Evolutionary conservation across 2,888 invertebrate genomes (phyloP).

Genomic region (Phlogophora meticulosa): DNA sequence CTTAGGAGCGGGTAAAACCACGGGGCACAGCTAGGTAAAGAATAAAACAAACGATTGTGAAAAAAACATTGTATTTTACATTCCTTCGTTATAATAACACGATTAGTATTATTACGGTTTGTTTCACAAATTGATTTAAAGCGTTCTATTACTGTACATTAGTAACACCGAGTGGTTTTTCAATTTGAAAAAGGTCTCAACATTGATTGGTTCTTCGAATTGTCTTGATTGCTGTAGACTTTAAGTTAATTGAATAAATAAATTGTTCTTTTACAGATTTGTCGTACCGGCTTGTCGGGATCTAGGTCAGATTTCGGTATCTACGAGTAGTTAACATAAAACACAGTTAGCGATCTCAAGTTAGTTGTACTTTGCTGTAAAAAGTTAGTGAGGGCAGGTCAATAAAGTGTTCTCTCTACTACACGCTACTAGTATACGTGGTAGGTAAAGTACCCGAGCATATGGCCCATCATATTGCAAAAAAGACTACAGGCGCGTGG

Average conservation of each 20-base stretch:
- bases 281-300: not conserved
- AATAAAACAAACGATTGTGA: not conserved
- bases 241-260: slow-evolving; percentile 24
- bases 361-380: not conserved
- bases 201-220: slow-evolving; percentile 40
- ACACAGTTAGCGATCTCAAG: no score
- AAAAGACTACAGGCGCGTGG: not conserved
- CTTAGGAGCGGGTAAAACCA: no score
- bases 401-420: not conserved
- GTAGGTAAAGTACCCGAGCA: no score
- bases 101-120: slow-evolving; percentile 30
- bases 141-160: slow-evolving; percentile 26
- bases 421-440: not conserved
- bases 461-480: not conserved
- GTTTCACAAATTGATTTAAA: slow-evolving; percentile 26
- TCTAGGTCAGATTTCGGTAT: not conserved
- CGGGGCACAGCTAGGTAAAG: not conserved
- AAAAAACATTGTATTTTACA: not conserved
- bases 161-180: slow-evolving; percentile 37
- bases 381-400: not conserved
- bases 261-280: not conserved
- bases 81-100: slow-evolving; percentile 1
- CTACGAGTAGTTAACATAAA: no score
- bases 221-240: slow-evolving; percentile 25
- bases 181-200: slow-evolving; percentile 37